A percentile compares a stretch with the other conserved stretches of the same genome.
phyloP scores from a whole-genome alignment of 2,797 vertebrate genomes.

The Holocentrus rufus region DNA sequence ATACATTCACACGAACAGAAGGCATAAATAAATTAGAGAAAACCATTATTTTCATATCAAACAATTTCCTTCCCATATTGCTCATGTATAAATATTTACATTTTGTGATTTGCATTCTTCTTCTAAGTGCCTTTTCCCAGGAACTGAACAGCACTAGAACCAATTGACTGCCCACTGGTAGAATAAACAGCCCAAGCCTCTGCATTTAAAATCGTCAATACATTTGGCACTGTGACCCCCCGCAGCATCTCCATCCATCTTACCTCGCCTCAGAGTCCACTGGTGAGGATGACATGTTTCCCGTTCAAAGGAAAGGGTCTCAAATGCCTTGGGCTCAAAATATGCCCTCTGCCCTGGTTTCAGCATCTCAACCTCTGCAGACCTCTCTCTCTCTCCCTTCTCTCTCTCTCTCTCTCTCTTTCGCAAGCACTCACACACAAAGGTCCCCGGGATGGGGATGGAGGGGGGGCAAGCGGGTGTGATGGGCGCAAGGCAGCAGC shows the following conservation, averaged over 20 bases:
- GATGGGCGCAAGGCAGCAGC: conserved; percentile 30
- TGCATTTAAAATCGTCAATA: no score
- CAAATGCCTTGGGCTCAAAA: background rate
- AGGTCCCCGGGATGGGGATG: background rate
- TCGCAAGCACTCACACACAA: conserved; percentile 2
- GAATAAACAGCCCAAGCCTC: no score
- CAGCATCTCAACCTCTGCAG: background rate
- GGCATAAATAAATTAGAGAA: no score
- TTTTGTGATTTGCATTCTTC: no score
- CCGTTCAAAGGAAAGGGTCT: background rate
- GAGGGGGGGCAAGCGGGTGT: background rate
- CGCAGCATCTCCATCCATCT: conserved; percentile 16
- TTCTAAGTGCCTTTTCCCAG: no score
- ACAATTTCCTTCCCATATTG: no score
- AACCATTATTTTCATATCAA: no score
- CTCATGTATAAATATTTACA: no score
- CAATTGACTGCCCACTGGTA: no score
- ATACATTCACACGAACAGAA: no score
- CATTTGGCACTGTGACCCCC: no score
- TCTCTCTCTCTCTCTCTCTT: background rate
- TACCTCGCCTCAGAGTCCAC: conserved; percentile 55
- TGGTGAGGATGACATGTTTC: conserved; percentile 16
- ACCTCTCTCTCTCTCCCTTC: background rate
- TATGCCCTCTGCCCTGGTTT: background rate
- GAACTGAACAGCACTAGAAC: no score